phyloP scores from a whole-genome alignment of 2,888 invertebrate genomes.

The Rhodophaea formosa region DNA sequence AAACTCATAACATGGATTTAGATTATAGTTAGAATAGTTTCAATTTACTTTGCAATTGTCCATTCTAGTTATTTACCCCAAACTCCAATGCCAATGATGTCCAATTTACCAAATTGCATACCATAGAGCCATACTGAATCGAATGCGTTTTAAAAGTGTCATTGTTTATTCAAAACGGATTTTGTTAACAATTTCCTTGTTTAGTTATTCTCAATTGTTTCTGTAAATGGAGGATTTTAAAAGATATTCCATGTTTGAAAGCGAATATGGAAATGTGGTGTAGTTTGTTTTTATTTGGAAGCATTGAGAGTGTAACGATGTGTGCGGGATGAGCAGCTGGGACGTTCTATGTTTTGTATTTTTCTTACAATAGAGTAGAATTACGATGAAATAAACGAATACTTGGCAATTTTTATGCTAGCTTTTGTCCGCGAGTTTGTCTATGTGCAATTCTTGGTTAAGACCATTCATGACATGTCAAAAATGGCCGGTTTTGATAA shows the following conservation, averaged over 20 bases:
- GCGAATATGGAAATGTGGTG: neutral
- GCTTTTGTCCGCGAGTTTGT: too few species aligned
- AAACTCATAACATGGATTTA: too few species aligned
- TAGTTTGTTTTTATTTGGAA: neutral
- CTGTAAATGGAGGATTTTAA: neutral
- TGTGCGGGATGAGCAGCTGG: too few species aligned
- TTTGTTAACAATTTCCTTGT: constrained; percentile 8
- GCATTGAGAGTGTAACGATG: too few species aligned
- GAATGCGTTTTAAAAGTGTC: constrained; percentile 1
- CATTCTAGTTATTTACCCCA: neutral
- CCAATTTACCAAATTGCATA: constrained; percentile 10
- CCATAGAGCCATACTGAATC: neutral
- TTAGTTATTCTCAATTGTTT: constrained; percentile 6
- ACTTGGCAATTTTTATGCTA: too few species aligned
- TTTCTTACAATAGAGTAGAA: too few species aligned
- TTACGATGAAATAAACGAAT: too few species aligned
- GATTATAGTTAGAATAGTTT: too few species aligned
- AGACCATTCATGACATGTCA: too few species aligned
- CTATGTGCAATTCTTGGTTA: too few species aligned
- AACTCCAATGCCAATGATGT: neutral
- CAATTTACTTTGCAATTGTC: neutral
- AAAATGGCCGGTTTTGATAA: too few species aligned
- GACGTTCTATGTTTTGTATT: too few species aligned
- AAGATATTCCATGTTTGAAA: constrained; percentile 1
- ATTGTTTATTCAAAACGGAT: constrained; percentile 8